A percentile compares a stretch with the other conserved stretches of the same genome.
Evolutionary conservation across 1,140 invertebrate genomes (phyloP).

Genomic region (Eriosoma lanigerum): DNA sequence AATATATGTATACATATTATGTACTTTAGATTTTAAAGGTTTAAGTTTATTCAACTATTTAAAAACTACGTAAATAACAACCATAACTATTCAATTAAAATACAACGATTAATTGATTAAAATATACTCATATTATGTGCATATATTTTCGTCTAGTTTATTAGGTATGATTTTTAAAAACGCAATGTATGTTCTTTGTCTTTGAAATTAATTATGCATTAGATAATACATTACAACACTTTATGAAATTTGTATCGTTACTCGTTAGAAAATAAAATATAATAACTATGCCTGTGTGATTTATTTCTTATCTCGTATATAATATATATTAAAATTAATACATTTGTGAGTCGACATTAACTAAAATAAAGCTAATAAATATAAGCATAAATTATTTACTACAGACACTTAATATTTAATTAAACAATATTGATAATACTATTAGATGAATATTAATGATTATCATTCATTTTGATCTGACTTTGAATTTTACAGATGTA

Average conservation of each 20-base stretch:
- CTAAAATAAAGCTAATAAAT: background rate
- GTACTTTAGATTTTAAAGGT: background rate
- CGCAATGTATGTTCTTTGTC: conserved; percentile 8
- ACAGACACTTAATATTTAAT: background rate
- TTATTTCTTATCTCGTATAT: background rate
- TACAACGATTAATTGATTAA: background rate
- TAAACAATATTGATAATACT: background rate
- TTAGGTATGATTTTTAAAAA: conserved; percentile 11
- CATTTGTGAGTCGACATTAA: background rate
- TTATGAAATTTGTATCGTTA: background rate
- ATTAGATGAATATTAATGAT: background rate
- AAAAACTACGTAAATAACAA: background rate
- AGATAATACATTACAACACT: background rate
- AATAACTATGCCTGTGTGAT: background rate
- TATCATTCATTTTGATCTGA: background rate
- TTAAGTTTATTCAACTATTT: background rate
- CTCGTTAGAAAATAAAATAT: background rate
- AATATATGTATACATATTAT: too few relatives aligned
- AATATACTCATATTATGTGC: background rate
- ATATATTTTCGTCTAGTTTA: background rate
- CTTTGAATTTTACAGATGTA: background rate
- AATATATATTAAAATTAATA: background rate
- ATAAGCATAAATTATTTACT: background rate
- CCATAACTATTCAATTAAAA: background rate
- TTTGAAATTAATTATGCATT: conserved; percentile 6